Base-by-base conservation (phyloP, 2,113 vertebrate species). In the Zosterops lateralis region DNA sequence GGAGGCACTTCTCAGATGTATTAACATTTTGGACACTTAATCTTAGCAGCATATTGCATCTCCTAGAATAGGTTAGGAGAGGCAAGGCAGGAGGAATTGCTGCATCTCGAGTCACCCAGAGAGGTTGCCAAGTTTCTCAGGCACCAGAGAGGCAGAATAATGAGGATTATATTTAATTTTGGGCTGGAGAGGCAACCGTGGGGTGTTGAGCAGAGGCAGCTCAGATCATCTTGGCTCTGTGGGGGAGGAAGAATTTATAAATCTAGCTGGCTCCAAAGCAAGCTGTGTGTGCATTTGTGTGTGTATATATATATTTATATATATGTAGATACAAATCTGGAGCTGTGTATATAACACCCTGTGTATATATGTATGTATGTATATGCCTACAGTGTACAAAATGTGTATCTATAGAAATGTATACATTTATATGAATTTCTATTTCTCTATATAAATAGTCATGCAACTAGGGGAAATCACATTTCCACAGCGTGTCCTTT, bases 291-390 rank as follows among this genome's bases (percentile, higher is more conserved):
- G 84, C 56, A 28, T 87, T 77, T 93, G 73, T 89, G 60, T 91
- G 82, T 93, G 22, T 96, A 36, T 90, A 58, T 90, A 67, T 90
- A 67, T 92, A 47, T 78, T 60, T 94, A 85, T 94, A 96, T 53
- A 87, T 93, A 70, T 96, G 92, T 96, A 96, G 90, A 96, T 96
- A 94, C 79, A 80, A 90, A 88, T 93, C 92, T 96, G 88, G 88
- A 94, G 79, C 90, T 87, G 93, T 96, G 87, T 96, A 96, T 82
- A 96, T 91, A 95, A 62, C 78, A 73, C 47, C 12, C 16, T 11
- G 44, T 96, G 89, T 96, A 96, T 50, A 96, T 96, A 96, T 96
- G 93, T 96, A 96, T 58, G 71, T 96, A 96, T 96, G 85, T 96
- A 96, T 66, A 96, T 95, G 90, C 79, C 75, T 90, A 70, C 21